These are phyloP conservation scores for Drosophila arizonae DNA, from an alignment of 1,140 invertebrate genomes.

Conservation along the genomic window DNA sequence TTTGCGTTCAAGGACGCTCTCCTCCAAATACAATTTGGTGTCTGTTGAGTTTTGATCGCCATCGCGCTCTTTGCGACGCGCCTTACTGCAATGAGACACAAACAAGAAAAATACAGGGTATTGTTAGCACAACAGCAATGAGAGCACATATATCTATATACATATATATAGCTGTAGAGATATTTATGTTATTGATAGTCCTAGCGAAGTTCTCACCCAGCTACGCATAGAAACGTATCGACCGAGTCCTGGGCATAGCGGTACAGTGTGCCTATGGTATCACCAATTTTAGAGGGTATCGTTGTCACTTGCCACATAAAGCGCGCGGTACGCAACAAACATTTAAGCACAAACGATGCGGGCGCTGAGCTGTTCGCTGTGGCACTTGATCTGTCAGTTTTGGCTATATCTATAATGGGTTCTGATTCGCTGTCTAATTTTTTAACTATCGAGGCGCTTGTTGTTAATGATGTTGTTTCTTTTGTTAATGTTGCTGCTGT, in stretches of 20 bases:
- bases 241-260: constrained; percentile 81
- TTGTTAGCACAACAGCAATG: no score
- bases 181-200: neutral
- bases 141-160: neutral
- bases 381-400: constrained; percentile 15
- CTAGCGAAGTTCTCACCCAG: constrained; percentile 72
- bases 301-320: constrained; percentile 83
- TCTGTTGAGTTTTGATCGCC: constrained; percentile 90
- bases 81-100: constrained; percentile 91
- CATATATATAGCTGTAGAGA: neutral
- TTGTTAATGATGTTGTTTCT: constrained; percentile 5
- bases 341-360: constrained; percentile 78
- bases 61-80: constrained; percentile 97
- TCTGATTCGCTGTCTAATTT: constrained; percentile 25
- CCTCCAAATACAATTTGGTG: constrained; percentile 97
- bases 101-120: neutral
- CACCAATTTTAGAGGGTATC: constrained; percentile 80
- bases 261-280: constrained; percentile 77
- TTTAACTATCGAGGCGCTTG: neutral
- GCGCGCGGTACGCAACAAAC: constrained; percentile 75
- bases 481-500: constrained; percentile 32
- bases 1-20: constrained; percentile 95
- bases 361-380: constrained; percentile 29
- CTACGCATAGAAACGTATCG: constrained; percentile 80
- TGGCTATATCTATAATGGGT: neutral